Evolutionary conservation across 2,888 invertebrate species (phyloP).

Genomic region (Lagria hirta): DNA sequence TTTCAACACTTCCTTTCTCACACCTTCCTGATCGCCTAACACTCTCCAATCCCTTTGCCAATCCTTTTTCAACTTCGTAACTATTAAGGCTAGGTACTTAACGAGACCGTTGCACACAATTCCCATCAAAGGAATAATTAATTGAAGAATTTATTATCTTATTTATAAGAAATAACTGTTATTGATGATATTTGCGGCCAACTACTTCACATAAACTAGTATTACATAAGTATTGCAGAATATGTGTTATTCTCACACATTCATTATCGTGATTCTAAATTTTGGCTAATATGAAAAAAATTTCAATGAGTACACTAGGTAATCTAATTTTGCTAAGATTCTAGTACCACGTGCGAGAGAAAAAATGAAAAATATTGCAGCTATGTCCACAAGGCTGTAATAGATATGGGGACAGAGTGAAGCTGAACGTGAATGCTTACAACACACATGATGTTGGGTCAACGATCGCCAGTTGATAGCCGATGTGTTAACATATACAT

Average conservation of each 20-base stretch:
- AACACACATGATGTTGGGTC: constrained; percentile 26
- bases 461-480: constrained; percentile 23
- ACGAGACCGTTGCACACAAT: too few species aligned
- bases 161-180: constrained; percentile 5
- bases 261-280: too few species aligned
- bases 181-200: neutral
- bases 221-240: too few species aligned
- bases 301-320: neutral
- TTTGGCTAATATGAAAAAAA: too few species aligned
- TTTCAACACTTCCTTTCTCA: constrained; percentile 35
- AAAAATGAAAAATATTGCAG: constrained; percentile 8
- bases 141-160: constrained; percentile 3
- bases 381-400: constrained; percentile 17
- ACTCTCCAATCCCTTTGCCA: constrained; percentile 25
- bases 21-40: constrained; percentile 26
- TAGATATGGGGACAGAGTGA: constrained; percentile 22
- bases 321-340: too few species aligned
- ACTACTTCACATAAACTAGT: too few species aligned
- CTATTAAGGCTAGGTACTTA: too few species aligned
- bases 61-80: constrained; percentile 26
- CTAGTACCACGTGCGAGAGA: too few species aligned
- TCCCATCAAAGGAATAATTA: too few species aligned
- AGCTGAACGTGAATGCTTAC: constrained; percentile 20
- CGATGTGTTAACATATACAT: constrained; percentile 25
- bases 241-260: too few species aligned